Base-by-base conservation (phyloP, 1,140 invertebrate species). In the Diprion similis region DNA sequence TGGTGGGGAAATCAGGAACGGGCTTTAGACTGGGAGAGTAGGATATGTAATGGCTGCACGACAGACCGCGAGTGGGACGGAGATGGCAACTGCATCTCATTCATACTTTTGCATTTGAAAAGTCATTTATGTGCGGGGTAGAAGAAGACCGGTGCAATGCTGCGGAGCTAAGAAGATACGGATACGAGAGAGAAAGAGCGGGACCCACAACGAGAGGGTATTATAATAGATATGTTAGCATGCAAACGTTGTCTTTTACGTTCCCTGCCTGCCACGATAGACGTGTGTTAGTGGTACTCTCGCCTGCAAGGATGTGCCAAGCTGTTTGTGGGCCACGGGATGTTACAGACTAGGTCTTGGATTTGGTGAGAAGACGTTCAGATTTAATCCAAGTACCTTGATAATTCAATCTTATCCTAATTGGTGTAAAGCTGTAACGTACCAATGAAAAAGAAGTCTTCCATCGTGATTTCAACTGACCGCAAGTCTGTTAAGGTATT, bases 181-280 rank as follows among this genome's bases (percentile, higher is more conserved):
- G 66, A 72, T 19, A 8, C 46, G 46, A 51, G 70, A 75, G 75
- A 78, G 71, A 76, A 77, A 77, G 73, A 78, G 73, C 74, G 78
- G 78, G 74, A 79, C 75, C n/a, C 46, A 15, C 72, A 51, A 65
- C 64, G 78, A 59, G 51, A 59, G 51, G n/a, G 74, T 78, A 79
- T 84, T 83, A 81, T 83, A 85, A 85, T 84, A 81, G 81, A 83
- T 82, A 83, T 74, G 83, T 84, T 84, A 79, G 80, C 80, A 83
- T 83, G 81, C 82, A 76, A 83, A 79, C 78, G 76, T 76, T 77
- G 81, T 80, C 81, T 81, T 84, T 82, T 81, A 81, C 51, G 51
- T 59, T 59, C 51, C 51, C 51, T 15, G 51, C 11, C 51, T 59
- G 51, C 11, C 51, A 17, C 6, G 11, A 59, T 59, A 59, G 51